Evolutionary conservation across 2,113 vertebrate species (phyloP).

Genomic region (Nanorana parkeri): DNA sequence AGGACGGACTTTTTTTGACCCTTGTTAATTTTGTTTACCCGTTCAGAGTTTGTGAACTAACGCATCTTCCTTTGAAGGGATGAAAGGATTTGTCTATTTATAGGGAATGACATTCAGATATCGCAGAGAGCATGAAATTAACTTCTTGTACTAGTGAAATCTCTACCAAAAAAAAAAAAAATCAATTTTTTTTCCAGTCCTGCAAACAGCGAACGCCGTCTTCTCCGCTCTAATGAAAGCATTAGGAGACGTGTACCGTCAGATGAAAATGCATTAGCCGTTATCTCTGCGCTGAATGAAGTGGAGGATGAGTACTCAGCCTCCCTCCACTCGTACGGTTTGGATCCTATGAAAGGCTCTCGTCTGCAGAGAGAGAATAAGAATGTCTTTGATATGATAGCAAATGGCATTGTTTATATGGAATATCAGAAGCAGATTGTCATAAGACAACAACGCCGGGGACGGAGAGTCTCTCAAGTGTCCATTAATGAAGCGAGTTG

Average conservation of each 20-base stretch:
- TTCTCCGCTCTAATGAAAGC: constrained; percentile 36
- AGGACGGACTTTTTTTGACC: not conserved
- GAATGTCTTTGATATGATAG: constrained; percentile 4
- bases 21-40: not conserved
- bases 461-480: no score
- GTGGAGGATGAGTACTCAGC: constrained; percentile 13
- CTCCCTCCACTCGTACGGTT: not conserved
- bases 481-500: no score
- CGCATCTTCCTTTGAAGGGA: not conserved
- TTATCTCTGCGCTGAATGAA: constrained; percentile 1
- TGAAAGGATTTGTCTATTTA: not conserved
- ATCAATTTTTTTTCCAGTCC: not conserved
- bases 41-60: not conserved
- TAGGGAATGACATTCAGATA: constrained; percentile 16
- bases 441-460: no score
- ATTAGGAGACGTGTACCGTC: constrained; percentile 13
- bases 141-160: not conserved
- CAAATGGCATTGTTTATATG: not conserved
- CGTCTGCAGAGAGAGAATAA: constrained; percentile 3
- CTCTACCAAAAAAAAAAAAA: constrained; percentile 23
- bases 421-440: not conserved
- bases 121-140: constrained; percentile 25
- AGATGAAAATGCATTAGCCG: constrained; percentile 50
- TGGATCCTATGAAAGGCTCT: not conserved
- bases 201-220: not conserved